These are phyloP conservation scores for Tineola bisselliella DNA, from an alignment of 2,888 invertebrate species.

Conservation along the genomic window DNA sequence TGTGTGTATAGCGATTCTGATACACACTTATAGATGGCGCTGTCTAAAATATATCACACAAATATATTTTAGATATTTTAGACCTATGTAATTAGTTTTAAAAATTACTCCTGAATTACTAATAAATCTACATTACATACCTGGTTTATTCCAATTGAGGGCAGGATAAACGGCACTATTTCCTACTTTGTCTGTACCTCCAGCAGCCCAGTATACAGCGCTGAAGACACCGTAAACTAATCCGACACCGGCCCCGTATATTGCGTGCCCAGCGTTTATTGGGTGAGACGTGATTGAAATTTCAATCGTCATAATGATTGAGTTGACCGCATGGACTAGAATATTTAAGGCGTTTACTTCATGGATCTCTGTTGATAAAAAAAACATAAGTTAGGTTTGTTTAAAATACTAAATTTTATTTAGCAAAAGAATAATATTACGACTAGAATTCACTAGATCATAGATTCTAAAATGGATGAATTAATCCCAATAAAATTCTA, in stretches of 20 bases:
- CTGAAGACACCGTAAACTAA: conserved; percentile 60
- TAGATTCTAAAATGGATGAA: too few species aligned
- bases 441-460: too few species aligned
- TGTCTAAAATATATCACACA: too few species aligned
- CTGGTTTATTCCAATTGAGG: conserved; percentile 78
- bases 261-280: conserved; percentile 71
- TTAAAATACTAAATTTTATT: too few species aligned
- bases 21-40: too few species aligned
- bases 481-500: too few species aligned
- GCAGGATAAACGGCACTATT: conserved; percentile 76
- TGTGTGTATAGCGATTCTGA: too few species aligned
- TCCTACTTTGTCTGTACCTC: conserved; percentile 63
- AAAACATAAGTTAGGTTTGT: background rate
- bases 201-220: conserved; percentile 55
- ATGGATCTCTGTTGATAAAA: conserved; percentile 59
- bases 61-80: background rate
- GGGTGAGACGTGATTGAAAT: conserved; percentile 78
- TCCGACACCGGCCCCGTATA: conserved; percentile 71
- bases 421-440: too few species aligned
- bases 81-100: background rate
- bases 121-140: conserved; percentile 22
- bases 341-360: conserved; percentile 74
- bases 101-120: background rate
- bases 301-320: conserved; percentile 77
- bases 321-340: conserved; percentile 80